Evolutionary conservation across 2,797 vertebrate species (phyloP).

Genomic region (Bovichtus diacanthus): DNA sequence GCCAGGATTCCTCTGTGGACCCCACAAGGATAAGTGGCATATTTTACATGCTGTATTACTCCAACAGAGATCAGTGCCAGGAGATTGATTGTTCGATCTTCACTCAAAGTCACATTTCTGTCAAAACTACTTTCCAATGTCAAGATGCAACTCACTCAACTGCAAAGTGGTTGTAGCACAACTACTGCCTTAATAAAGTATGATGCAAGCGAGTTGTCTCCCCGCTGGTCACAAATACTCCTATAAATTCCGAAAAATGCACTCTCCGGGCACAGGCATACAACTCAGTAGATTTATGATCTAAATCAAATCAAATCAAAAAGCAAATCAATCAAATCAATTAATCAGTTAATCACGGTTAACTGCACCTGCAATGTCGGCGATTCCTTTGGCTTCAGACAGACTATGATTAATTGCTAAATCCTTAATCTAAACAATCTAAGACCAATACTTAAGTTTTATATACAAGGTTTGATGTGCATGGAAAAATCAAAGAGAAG

Average conservation of each 20-base stretch:
- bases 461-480: conserved; percentile 17
- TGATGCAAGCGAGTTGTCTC: neutral
- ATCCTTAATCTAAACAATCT: conserved; percentile 2
- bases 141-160: neutral
- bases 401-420: conserved; percentile 1
- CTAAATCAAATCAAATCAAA: conserved; percentile 8
- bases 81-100: neutral
- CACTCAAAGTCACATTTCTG: neutral
- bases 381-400: neutral
- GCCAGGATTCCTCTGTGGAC: neutral
- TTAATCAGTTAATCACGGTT: neutral
- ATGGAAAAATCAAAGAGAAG: conserved; percentile 17
- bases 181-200: neutral
- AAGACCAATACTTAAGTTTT: neutral
- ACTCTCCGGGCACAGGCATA: neutral
- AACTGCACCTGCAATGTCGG: neutral
- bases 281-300: neutral
- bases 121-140: neutral
- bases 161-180: neutral
- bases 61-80: neutral
- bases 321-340: neutral
- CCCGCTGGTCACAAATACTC: neutral
- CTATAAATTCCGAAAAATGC: neutral
- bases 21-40: neutral
- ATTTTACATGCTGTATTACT: neutral